Evolutionary conservation across 2,113 vertebrate species (phyloP).

Genomic region (Anolis carolinensis): DNA sequence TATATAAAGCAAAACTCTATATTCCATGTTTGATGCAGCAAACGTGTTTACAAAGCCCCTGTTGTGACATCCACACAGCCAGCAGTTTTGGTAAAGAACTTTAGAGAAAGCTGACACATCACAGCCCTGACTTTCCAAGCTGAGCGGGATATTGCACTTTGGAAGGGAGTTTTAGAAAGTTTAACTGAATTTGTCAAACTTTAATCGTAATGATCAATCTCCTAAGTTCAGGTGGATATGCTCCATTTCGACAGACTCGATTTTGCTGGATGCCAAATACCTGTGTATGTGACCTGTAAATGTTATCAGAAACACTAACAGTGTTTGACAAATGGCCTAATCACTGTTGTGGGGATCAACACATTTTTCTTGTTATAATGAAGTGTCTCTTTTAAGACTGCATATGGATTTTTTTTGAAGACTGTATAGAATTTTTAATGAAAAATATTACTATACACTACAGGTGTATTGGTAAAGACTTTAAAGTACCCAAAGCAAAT

Average conservation of each 20-base stretch:
- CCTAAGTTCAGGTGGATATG: slow-evolving; percentile 41
- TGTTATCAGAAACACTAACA: slow-evolving; percentile 60
- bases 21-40: background rate
- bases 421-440: slow-evolving; percentile 59
- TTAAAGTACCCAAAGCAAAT: background rate
- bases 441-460: slow-evolving; percentile 42
- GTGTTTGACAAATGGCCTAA: slow-evolving; percentile 74
- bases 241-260: slow-evolving; percentile 47
- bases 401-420: slow-evolving; percentile 63
- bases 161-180: slow-evolving; percentile 11
- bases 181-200: slow-evolving; percentile 47
- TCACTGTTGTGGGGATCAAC: slow-evolving; percentile 64
- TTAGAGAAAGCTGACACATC: slow-evolving; percentile 16
- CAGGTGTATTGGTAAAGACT: slow-evolving; percentile 19
- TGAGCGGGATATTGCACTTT: background rate
- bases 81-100: slow-evolving; percentile 13
- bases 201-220: slow-evolving; percentile 50
- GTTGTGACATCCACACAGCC: background rate
- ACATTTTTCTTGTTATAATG: slow-evolving; percentile 77
- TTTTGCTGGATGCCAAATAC: slow-evolving; percentile 55
- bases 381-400: slow-evolving; percentile 69
- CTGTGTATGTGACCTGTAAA: slow-evolving; percentile 64
- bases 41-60: background rate
- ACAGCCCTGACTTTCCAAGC: background rate
- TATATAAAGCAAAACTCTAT: background rate